Evolutionary conservation across 2,113 vertebrate species (phyloP).

Genomic region (Pagrus major): DNA sequence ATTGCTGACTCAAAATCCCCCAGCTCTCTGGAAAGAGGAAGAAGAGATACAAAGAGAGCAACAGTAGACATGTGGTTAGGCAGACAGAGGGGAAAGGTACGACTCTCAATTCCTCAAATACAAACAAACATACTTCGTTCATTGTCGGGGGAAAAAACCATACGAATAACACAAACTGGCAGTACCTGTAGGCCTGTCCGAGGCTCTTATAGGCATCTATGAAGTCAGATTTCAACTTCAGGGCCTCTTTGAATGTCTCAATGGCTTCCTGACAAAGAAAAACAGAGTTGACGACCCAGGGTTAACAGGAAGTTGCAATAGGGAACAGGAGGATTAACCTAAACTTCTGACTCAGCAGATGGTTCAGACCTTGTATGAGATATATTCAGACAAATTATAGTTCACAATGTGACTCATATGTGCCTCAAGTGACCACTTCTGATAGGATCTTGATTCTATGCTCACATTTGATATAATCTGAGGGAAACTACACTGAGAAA

Average conservation of each 20-base stretch:
- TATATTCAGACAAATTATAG: neutral
- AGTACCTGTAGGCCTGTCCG: constrained; percentile 96
- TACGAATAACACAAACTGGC: neutral
- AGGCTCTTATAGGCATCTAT: constrained; percentile 98
- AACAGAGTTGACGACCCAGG: neutral
- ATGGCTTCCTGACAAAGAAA: constrained; percentile 91
- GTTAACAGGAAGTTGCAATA: constrained; percentile 28
- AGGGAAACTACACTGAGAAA: neutral
- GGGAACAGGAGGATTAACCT: neutral
- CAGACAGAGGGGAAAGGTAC: neutral
- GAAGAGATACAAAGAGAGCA: neutral
- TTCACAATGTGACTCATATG: neutral
- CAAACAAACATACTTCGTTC: neutral
- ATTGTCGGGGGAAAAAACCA: neutral
- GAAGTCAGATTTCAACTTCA: constrained; percentile 96
- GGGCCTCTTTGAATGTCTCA: constrained; percentile 95
- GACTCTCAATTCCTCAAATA: constrained; percentile 8
- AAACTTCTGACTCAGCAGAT: constrained; percentile 8
- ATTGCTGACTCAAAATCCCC: constrained; percentile 97
- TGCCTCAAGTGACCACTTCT: too few species aligned
- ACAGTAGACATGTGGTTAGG: neutral
- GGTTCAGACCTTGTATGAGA: neutral
- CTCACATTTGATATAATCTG: too few species aligned
- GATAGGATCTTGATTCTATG: neutral
- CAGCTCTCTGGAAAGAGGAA: constrained; percentile 87